Conservation (phyloP, 2,888 invertebrate species). For the Macaria notata region DNA sequence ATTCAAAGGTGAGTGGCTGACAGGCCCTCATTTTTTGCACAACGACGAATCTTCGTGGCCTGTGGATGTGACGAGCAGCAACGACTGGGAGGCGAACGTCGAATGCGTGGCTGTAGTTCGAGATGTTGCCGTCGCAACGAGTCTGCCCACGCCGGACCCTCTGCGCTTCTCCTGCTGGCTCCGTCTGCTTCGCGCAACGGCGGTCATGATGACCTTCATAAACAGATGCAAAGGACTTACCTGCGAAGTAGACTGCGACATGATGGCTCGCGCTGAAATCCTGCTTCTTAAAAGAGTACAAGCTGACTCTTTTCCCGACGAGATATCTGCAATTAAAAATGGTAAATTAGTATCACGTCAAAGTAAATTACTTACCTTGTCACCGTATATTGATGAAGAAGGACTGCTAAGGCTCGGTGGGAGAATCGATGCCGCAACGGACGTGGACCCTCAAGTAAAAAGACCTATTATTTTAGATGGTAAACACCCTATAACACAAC, state of each 20-base stretch:
- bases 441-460: background rate
- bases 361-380: slow-evolving; percentile 9
- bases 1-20: background rate
- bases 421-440: slow-evolving; percentile 4
- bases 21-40: background rate
- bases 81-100: background rate
- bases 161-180: background rate
- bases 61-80: background rate
- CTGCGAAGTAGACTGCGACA: background rate
- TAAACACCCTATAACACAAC: background rate
- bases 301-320: background rate
- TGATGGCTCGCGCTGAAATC: background rate
- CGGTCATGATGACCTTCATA: background rate
- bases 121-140: background rate
- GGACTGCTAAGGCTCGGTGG: background rate
- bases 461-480: slow-evolving; percentile 3
- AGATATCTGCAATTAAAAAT: background rate
- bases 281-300: background rate
- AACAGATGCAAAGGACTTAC: background rate
- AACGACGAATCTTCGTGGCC: background rate
- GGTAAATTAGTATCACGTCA: background rate
- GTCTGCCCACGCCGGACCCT: background rate
- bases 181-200: background rate
- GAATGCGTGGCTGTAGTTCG: background rate
- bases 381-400: background rate